phyloP scores from a whole-genome alignment of 1,140 invertebrate genomes.

The Zaprionus gabonicus region DNA sequence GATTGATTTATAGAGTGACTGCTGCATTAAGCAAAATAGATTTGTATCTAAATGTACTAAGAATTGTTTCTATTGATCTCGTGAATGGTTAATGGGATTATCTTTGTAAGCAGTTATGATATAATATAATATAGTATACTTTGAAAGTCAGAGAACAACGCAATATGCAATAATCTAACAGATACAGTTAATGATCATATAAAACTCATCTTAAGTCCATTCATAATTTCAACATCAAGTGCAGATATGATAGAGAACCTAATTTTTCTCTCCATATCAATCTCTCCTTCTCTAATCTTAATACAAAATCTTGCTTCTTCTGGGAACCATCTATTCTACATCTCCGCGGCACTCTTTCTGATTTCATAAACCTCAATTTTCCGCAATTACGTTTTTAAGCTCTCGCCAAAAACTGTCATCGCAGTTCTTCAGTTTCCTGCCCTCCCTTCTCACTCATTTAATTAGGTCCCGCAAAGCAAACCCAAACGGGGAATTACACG shows the following conservation, averaged over 20 bases:
- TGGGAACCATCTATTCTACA: background rate
- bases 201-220: background rate
- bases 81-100: no score
- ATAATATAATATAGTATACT: background rate
- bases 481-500: slow-evolving; percentile 67
- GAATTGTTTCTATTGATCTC: no score
- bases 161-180: no score
- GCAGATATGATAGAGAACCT: background rate
- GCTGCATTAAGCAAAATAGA: background rate
- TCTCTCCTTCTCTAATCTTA: background rate
- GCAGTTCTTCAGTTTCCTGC: background rate
- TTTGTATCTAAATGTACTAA: no score
- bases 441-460: slow-evolving; percentile 49
- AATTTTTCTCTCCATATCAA: background rate
- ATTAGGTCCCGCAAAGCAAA: slow-evolving; percentile 57
- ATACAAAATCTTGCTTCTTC: background rate
- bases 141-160: no score
- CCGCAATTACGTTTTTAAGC: slow-evolving; percentile 31
- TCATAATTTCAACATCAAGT: background rate
- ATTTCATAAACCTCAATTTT: slow-evolving; percentile 14
- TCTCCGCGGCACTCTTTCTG: background rate
- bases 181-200: background rate
- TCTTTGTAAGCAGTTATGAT: background rate
- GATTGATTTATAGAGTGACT: background rate
- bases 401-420: slow-evolving; percentile 22